These are phyloP conservation scores for Drosophila kokeensis DNA, from an alignment of 2,888 invertebrate genomes.

Conservation along the genomic window DNA sequence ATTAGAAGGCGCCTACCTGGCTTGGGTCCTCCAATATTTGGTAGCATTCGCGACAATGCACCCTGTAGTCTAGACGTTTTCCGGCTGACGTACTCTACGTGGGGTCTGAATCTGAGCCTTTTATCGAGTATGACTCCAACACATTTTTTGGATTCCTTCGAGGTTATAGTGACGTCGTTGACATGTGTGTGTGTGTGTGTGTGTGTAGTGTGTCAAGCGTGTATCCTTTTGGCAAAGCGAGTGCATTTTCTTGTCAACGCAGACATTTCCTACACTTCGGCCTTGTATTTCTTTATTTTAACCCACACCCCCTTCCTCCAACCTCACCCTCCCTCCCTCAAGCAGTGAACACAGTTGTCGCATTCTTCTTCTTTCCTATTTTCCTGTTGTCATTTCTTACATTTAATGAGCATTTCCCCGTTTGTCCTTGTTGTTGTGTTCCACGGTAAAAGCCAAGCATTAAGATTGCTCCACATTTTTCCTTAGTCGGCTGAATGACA, in stretches of 20 bases:
- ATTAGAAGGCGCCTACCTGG: too few species aligned
- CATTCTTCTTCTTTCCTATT: constrained; percentile 7
- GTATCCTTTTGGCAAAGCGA: constrained; percentile 71
- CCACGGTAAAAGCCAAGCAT: constrained; percentile 57
- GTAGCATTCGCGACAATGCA: neutral
- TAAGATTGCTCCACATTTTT: constrained; percentile 68
- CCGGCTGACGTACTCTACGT: too few species aligned
- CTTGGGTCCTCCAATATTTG: neutral
- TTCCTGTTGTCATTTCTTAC: constrained; percentile 55
- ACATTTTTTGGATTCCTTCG: neutral
- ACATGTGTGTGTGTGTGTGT: constrained; percentile 12
- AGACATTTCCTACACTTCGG: constrained; percentile 79
- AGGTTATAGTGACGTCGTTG: neutral
- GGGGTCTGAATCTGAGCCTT: too few species aligned
- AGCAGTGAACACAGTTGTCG: constrained; percentile 11
- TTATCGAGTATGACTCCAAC: too few species aligned
- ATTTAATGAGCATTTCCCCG: constrained; percentile 73
- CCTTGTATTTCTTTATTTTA: constrained; percentile 61
- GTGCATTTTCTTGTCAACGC: constrained; percentile 79
- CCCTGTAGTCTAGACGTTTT: too few species aligned
- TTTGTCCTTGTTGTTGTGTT: constrained; percentile 12
- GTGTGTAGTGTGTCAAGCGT: constrained; percentile 58
- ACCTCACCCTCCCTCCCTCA: neutral
- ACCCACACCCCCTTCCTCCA: neutral
- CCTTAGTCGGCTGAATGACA: constrained; percentile 17